These are phyloP conservation scores for Pogoniulus pusillus DNA, from an alignment of 2,797 vertebrate genomes.

Conservation along the genomic window DNA sequence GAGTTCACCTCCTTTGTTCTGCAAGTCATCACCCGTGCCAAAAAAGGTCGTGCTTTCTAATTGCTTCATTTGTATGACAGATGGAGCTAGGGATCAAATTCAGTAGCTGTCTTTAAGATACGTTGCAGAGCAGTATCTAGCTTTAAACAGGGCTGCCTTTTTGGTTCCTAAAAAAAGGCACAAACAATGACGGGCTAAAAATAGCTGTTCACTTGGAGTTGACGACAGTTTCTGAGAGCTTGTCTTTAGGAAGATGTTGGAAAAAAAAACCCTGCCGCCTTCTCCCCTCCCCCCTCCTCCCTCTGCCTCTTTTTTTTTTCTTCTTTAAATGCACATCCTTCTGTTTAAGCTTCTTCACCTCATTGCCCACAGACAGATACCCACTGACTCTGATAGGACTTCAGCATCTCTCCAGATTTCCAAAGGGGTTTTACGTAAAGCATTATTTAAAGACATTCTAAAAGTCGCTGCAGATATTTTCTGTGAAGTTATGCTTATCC, in stretches of 20 bases:
- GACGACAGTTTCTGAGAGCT: slow-evolving; percentile 76
- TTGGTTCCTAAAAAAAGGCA: slow-evolving; percentile 72
- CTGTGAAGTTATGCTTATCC: slow-evolving; percentile 71
- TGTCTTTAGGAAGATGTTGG: slow-evolving; percentile 70
- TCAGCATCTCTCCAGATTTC: slow-evolving; percentile 53
- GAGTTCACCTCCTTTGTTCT: slow-evolving; percentile 18
- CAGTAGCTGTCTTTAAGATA: slow-evolving; percentile 68
- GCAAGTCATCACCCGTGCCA: slow-evolving; percentile 48
- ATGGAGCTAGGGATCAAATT: slow-evolving; percentile 68
- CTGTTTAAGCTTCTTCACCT: slow-evolving; percentile 61
- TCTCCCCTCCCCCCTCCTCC: slow-evolving; percentile 50
- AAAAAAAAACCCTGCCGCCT: slow-evolving; percentile 54
- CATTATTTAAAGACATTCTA: slow-evolving; percentile 66
- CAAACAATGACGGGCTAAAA: slow-evolving; percentile 78
- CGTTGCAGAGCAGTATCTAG: slow-evolving; percentile 61
- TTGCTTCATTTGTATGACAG: slow-evolving; percentile 71
- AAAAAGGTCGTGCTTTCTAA: slow-evolving; percentile 60
- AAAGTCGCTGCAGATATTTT: slow-evolving; percentile 78
- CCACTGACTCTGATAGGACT: slow-evolving; percentile 25
- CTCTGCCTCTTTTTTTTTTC: slow-evolving; percentile 20
- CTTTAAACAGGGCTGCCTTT: slow-evolving; percentile 70
- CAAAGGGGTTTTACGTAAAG: slow-evolving; percentile 56
- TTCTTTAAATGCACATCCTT: slow-evolving; percentile 54
- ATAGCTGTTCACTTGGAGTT: slow-evolving; percentile 78
- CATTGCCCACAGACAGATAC: slow-evolving; percentile 62